Evolutionary conservation across 2,888 invertebrate genomes (phyloP).

Genomic region (Teleiodes luculella): DNA sequence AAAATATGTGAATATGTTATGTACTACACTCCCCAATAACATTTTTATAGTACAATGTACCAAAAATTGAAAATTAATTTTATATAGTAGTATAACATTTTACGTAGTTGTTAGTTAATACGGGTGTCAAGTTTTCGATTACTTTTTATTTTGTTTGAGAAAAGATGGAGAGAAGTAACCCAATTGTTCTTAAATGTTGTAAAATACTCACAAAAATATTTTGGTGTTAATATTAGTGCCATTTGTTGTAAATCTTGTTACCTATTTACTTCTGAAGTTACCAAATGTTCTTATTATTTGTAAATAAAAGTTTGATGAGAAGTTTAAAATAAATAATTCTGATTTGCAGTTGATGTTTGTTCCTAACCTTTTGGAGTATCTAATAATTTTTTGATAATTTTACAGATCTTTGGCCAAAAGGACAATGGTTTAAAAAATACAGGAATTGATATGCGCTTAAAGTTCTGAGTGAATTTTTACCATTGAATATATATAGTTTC

Average conservation of each 20-base stretch:
- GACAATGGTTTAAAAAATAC: too few relatives aligned
- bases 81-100: too few relatives aligned
- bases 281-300: not conserved
- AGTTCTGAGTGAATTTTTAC: too few relatives aligned
- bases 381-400: slow-evolving; percentile 17
- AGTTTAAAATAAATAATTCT: not conserved
- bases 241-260: slow-evolving; percentile 9
- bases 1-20: too few relatives aligned
- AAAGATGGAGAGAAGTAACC: not conserved
- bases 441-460: too few relatives aligned
- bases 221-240: slow-evolving; percentile 17
- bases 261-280: not conserved
- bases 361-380: too few relatives aligned
- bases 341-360: too few relatives aligned
- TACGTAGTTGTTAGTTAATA: too few relatives aligned
- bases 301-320: not conserved
- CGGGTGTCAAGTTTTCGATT: too few relatives aligned
- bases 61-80: slow-evolving; percentile 2
- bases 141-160: not conserved
- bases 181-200: too few relatives aligned
- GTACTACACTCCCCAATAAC: not conserved
- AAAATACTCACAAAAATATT: too few relatives aligned
- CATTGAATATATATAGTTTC: too few relatives aligned
- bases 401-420: slow-evolving; percentile 21
- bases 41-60: slow-evolving; percentile 2